Conservation (phyloP, 2,888 invertebrate species). For the Epirrhoe alternata region DNA sequence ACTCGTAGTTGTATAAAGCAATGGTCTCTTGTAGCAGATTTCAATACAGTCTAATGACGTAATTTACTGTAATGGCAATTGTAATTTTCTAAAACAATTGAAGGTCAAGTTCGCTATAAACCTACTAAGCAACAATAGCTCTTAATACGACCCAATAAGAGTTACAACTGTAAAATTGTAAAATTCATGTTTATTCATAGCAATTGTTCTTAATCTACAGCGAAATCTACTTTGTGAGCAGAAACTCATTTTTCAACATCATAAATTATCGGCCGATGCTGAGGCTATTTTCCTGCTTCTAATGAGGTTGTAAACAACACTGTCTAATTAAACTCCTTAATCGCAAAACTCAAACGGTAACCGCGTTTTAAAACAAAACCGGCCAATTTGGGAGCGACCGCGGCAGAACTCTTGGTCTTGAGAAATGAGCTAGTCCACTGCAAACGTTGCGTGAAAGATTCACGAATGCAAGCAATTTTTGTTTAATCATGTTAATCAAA, state of each 20-base stretch:
- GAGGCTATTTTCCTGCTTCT: conserved; percentile 74
- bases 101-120: conserved; percentile 53
- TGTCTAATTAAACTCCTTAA: conserved; percentile 85
- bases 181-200: conserved; percentile 69
- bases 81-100: conserved; percentile 61
- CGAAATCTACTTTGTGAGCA: conserved; percentile 68
- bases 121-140: conserved; percentile 44
- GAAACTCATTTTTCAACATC: conserved; percentile 81
- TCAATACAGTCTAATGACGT: conserved; percentile 2
- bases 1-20: background rate
- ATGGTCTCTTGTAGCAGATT: background rate
- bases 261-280: conserved; percentile 81
- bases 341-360: conserved; percentile 84
- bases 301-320: conserved; percentile 85
- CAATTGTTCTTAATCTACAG: conserved; percentile 69
- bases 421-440: conserved; percentile 17
- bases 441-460: background rate
- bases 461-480: background rate
- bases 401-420: conserved; percentile 61
- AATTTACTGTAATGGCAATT: conserved; percentile 43
- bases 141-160: conserved; percentile 48
- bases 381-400: conserved; percentile 83
- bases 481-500: background rate
- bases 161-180: conserved; percentile 44
- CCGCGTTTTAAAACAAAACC: conserved; percentile 84